phyloP scores from a whole-genome alignment of 2,797 vertebrate genomes.

The Crenuchus spilurus region DNA sequence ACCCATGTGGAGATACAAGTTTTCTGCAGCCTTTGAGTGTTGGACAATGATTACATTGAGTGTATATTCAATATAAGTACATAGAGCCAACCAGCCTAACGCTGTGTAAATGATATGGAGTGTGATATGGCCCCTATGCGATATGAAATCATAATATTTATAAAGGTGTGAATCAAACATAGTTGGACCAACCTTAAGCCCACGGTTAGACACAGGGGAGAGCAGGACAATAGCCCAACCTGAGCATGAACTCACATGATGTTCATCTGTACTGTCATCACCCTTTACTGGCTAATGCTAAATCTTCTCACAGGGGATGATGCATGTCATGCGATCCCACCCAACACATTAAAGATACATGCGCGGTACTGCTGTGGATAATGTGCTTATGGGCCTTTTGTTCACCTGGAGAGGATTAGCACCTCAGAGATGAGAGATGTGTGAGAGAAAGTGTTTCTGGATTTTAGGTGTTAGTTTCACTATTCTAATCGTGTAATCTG shows the following conservation, averaged over 20 bases:
- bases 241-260: slow-evolving; percentile 41
- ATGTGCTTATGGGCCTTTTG: slow-evolving; percentile 37
- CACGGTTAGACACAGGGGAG: slow-evolving; percentile 5
- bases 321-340: slow-evolving; percentile 44
- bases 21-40: background rate
- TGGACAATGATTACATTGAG: background rate
- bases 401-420: slow-evolving; percentile 18
- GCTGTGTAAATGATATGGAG: background rate
- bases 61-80: background rate
- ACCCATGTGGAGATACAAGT: background rate
- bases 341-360: slow-evolving; percentile 47
- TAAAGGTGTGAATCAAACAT: slow-evolving; percentile 10
- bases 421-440: slow-evolving; percentile 29
- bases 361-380: slow-evolving; percentile 23
- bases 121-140: background rate
- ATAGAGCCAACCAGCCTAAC: background rate
- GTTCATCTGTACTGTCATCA: slow-evolving; percentile 39
- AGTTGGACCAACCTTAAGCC: background rate
- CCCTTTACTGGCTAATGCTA: slow-evolving; percentile 18
- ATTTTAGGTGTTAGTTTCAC: slow-evolving; percentile 41
- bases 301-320: slow-evolving; percentile 32
- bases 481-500: slow-evolving; percentile 57
- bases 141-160: slow-evolving; percentile 15
- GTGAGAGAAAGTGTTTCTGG: slow-evolving; percentile 26
- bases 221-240: slow-evolving; percentile 26